Percentiles rank a stretch among this genome's conserved stretches.
These are phyloP conservation scores for Diabrotica virgifera DNA, from an alignment of 1,140 invertebrate species.

Conservation along the genomic window DNA sequence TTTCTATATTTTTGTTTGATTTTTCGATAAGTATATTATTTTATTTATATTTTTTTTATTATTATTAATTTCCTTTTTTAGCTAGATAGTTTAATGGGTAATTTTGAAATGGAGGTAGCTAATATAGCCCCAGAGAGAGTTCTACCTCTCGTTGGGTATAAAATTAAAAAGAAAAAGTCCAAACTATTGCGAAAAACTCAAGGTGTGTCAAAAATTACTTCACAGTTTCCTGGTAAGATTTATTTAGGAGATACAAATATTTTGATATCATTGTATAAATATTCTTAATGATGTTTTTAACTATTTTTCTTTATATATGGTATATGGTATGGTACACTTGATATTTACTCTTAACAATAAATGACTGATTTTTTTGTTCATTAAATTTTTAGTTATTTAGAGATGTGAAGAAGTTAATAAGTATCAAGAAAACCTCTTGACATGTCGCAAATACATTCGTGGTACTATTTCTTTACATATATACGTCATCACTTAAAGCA, in stretches of 20 bases:
- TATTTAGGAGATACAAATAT: background rate
- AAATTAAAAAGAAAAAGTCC: constrained; percentile 1
- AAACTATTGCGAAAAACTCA: background rate
- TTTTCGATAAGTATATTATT: background rate
- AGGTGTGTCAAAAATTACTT: background rate
- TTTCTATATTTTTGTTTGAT: background rate
- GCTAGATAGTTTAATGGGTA: constrained; percentile 2
- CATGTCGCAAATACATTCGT: too few relatives aligned
- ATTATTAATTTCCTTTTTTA: background rate
- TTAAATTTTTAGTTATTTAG: too few relatives aligned
- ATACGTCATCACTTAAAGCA: too few relatives aligned
- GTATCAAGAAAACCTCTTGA: too few relatives aligned
- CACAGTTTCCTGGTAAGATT: background rate
- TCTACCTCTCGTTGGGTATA: background rate
- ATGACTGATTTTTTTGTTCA: too few relatives aligned
- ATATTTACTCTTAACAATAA: too few relatives aligned
- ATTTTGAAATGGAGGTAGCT: background rate
- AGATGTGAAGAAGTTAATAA: too few relatives aligned
- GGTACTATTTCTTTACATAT: too few relatives aligned
- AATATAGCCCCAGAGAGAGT: background rate
- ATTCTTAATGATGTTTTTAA: too few relatives aligned
- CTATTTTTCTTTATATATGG: too few relatives aligned
- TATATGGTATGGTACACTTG: too few relatives aligned
- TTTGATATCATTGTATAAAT: too few relatives aligned
- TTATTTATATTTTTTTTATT: background rate